phyloP scores from a whole-genome alignment of 2,888 invertebrate species.

The Drosophila picticornis region DNA sequence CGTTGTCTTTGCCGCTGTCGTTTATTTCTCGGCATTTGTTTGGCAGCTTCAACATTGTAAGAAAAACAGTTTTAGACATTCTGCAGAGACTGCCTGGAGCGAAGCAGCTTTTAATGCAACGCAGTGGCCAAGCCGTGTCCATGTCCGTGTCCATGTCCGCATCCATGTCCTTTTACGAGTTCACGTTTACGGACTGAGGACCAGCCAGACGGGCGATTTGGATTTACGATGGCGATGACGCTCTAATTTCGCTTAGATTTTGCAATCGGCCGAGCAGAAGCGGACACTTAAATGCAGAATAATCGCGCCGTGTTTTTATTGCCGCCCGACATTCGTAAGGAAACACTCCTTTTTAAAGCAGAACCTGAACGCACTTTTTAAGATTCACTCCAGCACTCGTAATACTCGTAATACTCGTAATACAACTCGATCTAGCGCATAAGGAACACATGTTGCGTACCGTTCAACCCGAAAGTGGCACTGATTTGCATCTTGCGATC shows the following conservation, averaged over 20 bases:
- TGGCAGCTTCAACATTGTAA: constrained; percentile 68
- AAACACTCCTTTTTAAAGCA: constrained; percentile 18
- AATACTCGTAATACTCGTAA: constrained; percentile 1
- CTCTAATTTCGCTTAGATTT: constrained; percentile 79
- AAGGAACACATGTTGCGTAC: constrained; percentile 61
- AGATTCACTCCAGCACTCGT: constrained; percentile 8
- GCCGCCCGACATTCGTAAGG: constrained; percentile 51
- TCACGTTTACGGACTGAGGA: constrained; percentile 62
- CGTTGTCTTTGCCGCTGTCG: constrained; percentile 17
- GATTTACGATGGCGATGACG: constrained; percentile 66
- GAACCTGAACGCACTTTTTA: constrained; percentile 3
- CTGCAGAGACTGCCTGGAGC: too few species aligned
- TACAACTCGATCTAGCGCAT: constrained; percentile 22
- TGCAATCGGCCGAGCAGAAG: constrained; percentile 67
- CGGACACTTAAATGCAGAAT: constrained; percentile 43
- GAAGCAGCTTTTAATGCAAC: constrained; percentile 1
- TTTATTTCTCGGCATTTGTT: constrained; percentile 57
- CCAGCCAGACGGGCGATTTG: constrained; percentile 62
- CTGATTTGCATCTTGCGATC: constrained; percentile 62
- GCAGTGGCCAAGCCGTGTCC: neutral
- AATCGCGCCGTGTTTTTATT: constrained; percentile 57
- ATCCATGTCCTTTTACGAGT: constrained; percentile 65
- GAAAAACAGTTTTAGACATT: constrained; percentile 40
- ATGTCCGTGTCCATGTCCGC: neutral
- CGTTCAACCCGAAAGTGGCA: constrained; percentile 44